Conservation (phyloP, 1,140 invertebrate species). For the Caenorhabditis remanei region DNA sequence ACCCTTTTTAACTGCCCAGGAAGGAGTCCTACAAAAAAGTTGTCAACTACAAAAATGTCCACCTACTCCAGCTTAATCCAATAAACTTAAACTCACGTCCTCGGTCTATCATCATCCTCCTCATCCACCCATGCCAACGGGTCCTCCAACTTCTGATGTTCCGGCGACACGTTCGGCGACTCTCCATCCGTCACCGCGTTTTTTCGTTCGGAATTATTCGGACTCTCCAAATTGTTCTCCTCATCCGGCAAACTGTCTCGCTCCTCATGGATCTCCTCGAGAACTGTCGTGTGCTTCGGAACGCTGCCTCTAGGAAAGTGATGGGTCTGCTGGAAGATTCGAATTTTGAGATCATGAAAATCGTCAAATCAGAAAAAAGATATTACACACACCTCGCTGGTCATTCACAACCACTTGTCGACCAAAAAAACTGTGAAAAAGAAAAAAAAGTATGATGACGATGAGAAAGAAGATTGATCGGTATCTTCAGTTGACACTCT, state of each 20-base stretch:
- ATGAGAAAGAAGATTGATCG: conserved; percentile 2
- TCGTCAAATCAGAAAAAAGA: not conserved
- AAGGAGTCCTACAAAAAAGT: not conserved
- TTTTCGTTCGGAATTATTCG: not conserved
- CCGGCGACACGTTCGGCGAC: not conserved
- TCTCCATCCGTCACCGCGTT: not conserved
- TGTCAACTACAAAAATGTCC: not conserved
- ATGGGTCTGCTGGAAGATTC: not conserved
- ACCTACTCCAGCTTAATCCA: not conserved
- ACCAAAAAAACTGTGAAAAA: not conserved
- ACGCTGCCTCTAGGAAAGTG: conserved; percentile 19
- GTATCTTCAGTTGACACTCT: not conserved
- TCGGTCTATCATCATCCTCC: conserved; percentile 1
- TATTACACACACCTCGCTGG: conserved; percentile 8
- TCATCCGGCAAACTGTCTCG: conserved; percentile 5
- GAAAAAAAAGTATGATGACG: not conserved
- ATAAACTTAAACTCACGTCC: not conserved
- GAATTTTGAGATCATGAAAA: not conserved
- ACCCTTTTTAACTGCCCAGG: too few relatives aligned
- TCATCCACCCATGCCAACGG: conserved; percentile 1
- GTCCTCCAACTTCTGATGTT: not conserved
- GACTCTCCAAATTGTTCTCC: not conserved
- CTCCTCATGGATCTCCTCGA: conserved; percentile 2
- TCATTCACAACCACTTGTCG: conserved; percentile 22
- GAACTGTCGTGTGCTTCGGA: not conserved